Evolutionary conservation across 1,140 invertebrate genomes (phyloP).

Genomic region (Drosophila sp.): DNA sequence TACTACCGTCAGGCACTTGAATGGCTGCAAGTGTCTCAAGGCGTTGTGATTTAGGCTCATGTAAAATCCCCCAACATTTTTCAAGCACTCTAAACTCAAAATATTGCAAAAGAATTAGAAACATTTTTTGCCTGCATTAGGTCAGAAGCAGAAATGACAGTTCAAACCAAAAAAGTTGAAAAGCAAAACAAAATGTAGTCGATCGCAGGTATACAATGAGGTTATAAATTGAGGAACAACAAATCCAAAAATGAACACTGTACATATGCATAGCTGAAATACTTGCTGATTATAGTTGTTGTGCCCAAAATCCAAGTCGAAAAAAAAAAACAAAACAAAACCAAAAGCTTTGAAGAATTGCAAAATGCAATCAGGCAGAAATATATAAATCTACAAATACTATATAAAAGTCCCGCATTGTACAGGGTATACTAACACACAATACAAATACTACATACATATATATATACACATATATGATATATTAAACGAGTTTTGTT

Average conservation of each 20-base stretch:
- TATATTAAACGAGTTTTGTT: conserved; percentile 44
- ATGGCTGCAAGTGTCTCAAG: conserved; percentile 79
- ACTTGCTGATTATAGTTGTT: conserved; percentile 79
- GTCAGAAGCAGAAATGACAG: conserved; percentile 22
- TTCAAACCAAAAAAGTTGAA: conserved; percentile 39
- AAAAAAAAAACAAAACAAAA: neutral
- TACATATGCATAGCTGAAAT: conserved; percentile 80
- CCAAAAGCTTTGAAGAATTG: conserved; percentile 70
- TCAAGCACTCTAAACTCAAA: conserved; percentile 6
- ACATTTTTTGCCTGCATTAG: conserved; percentile 36
- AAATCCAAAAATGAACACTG: conserved; percentile 36
- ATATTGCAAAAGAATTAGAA: conserved; percentile 11
- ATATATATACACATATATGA: neutral
- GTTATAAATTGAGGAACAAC: conserved; percentile 55
- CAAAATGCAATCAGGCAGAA: conserved; percentile 77
- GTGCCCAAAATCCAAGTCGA: conserved; percentile 39
- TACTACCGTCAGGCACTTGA: conserved; percentile 73
- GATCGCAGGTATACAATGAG: conserved; percentile 79
- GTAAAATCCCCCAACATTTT: conserved; percentile 67
- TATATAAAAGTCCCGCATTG: conserved; percentile 9
- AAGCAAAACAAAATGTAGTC: conserved; percentile 68
- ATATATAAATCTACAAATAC: conserved; percentile 19
- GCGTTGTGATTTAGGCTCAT: conserved; percentile 58
- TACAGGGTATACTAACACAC: neutral
- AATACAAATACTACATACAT: neutral